Percentiles rank a stretch among this genome's conserved stretches.
Evolutionary conservation across 2,888 invertebrate genomes (phyloP).

Genomic region (Monopis laevigella): DNA sequence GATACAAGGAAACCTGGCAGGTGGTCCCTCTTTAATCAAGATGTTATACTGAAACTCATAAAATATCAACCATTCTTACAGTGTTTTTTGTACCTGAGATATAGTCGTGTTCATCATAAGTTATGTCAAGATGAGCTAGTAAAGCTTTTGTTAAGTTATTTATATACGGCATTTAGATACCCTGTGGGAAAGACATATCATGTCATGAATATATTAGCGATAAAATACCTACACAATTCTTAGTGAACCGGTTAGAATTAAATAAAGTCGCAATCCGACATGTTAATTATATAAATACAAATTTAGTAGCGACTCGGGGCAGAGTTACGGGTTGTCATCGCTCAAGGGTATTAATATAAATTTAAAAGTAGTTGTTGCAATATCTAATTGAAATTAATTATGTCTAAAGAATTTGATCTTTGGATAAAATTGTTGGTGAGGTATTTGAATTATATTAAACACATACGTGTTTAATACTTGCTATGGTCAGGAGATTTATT

Average conservation of each 20-base stretch:
- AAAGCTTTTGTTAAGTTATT: constrained; percentile 47
- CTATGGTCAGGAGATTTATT: too few species aligned
- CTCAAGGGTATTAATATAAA: constrained; percentile 5
- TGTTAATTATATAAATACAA: constrained; percentile 46
- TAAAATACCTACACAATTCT: constrained; percentile 35
- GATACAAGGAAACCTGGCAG: constrained; percentile 42
- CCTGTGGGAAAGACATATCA: constrained; percentile 53
- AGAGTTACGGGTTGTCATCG: constrained; percentile 4
- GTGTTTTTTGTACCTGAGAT: constrained; percentile 57
- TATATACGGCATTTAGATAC: constrained; percentile 53
- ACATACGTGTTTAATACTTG: too few species aligned
- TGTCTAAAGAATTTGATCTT: too few species aligned
- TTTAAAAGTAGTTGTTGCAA: neutral
- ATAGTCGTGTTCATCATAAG: constrained; percentile 48
- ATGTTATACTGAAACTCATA: constrained; percentile 59
- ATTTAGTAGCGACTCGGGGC: constrained; percentile 30
- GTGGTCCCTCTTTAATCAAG: constrained; percentile 67
- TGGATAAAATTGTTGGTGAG: too few species aligned
- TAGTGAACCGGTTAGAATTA: constrained; percentile 41
- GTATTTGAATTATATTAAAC: too few species aligned
- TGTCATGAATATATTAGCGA: constrained; percentile 62
- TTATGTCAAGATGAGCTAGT: constrained; percentile 40
- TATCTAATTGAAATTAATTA: too few species aligned
- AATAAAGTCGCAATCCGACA: constrained; percentile 44
- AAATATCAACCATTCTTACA: constrained; percentile 34